Conservation (phyloP, 1,140 invertebrate species). For the Drosophila bocqueti region DNA sequence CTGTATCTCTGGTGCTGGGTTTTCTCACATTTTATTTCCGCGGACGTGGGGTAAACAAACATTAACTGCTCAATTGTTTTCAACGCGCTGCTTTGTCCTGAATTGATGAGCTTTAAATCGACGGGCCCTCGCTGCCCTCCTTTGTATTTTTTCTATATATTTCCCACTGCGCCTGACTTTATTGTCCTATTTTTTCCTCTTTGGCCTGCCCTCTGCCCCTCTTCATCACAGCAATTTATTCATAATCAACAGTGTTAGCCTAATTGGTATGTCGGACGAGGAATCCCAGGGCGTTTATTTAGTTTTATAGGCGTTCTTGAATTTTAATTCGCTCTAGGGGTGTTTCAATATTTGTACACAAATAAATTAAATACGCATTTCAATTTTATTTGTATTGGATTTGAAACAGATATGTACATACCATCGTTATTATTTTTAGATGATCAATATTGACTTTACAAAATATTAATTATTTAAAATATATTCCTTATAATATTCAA, state of each 20-base stretch:
- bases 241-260: constrained; percentile 63
- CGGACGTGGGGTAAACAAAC: constrained; percentile 71
- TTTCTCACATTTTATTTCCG: constrained; percentile 39
- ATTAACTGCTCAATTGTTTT: constrained; percentile 80
- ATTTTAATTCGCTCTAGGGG: background rate
- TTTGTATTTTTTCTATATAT: constrained; percentile 10
- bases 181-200: constrained; percentile 10
- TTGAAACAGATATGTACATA: background rate
- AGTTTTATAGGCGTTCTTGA: constrained; percentile 19
- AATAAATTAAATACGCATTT: background rate
- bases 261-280: constrained; percentile 59
- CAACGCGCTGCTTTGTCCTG: constrained; percentile 66
- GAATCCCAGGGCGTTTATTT: constrained; percentile 37
- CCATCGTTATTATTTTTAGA: too few species aligned
- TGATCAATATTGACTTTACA: background rate
- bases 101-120: constrained; percentile 83
- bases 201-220: background rate
- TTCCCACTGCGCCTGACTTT: constrained; percentile 4
- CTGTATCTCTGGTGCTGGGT: constrained; percentile 9
- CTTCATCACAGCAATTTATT: constrained; percentile 61
- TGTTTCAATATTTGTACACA: background rate
- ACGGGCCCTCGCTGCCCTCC: constrained; percentile 5
- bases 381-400: too few species aligned
- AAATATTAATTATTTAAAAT: background rate
- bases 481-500: background rate